phyloP scores from a whole-genome alignment of 2,797 vertebrate species.

The Helicolenus hilgendorfi region DNA sequence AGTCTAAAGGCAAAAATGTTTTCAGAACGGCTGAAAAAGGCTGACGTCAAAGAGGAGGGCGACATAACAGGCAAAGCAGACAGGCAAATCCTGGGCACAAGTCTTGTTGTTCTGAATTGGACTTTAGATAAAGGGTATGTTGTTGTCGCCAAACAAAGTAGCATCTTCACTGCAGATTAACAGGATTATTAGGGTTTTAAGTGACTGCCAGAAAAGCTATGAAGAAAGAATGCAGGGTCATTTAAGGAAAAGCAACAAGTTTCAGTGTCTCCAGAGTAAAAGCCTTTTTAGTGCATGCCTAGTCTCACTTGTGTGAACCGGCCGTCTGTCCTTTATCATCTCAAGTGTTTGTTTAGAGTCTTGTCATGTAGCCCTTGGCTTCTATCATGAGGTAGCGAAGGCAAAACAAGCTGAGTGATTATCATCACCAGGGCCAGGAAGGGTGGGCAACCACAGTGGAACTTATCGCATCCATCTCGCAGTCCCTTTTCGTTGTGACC shows the following conservation, averaged over 20 bases:
- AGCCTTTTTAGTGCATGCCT: slow-evolving; percentile 30
- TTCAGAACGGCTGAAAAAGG: neutral
- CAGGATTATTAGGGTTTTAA: neutral
- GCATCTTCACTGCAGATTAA: neutral
- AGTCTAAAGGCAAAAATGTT: neutral
- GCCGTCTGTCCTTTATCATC: slow-evolving; percentile 59
- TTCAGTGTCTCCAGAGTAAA: slow-evolving; percentile 7
- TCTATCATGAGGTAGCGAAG: slow-evolving; percentile 54
- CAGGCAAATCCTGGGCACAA: neutral
- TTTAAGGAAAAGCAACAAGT: neutral
- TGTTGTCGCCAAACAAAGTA: neutral
- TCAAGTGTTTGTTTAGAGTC: slow-evolving; percentile 76
- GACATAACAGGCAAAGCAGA: neutral
- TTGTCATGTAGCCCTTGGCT: slow-evolving; percentile 64
- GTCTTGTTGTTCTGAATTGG: neutral
- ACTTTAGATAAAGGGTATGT: neutral
- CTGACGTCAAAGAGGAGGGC: neutral
- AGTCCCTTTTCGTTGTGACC: slow-evolving; percentile 42
- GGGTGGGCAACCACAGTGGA: slow-evolving; percentile 62
- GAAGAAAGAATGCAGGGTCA: neutral
- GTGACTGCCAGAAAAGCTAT: neutral
- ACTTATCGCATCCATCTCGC: slow-evolving; percentile 68
- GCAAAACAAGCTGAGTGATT: slow-evolving; percentile 80
- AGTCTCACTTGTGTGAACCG: slow-evolving; percentile 34
- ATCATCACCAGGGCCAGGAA: slow-evolving; percentile 77